phyloP scores from a whole-genome alignment of 2,797 vertebrate genomes.

The Diceros bicornis region DNA sequence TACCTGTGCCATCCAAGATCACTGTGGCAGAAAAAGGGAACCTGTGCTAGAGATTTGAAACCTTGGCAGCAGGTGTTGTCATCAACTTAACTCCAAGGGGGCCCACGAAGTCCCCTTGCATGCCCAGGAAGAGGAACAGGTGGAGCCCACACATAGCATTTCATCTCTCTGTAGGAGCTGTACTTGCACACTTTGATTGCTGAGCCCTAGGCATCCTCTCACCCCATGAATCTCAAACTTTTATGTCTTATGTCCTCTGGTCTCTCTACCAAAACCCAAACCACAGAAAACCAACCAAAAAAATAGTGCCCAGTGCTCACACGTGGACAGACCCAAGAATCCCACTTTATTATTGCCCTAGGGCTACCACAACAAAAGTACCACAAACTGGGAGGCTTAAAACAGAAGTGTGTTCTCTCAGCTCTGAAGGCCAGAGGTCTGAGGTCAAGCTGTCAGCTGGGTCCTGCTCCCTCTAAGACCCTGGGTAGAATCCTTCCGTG shows the following conservation, averaged over 20 bases:
- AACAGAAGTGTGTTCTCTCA: neutral
- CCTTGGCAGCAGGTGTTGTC: too few species aligned
- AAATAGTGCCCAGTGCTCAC: neutral
- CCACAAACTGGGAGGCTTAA: neutral
- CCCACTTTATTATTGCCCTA: accelerated
- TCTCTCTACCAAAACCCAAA: neutral
- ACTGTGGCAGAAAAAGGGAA: neutral
- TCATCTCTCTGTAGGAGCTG: neutral
- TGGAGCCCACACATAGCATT: neutral
- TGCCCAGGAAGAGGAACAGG: neutral
- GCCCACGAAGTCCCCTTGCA: neutral
- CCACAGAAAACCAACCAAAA: neutral
- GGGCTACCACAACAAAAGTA: neutral
- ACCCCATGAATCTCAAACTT: neutral
- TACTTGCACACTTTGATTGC: neutral
- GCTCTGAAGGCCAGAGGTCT: neutral
- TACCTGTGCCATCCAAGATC: neutral
- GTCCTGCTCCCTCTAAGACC: neutral
- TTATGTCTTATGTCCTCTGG: neutral
- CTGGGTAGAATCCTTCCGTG: too few species aligned
- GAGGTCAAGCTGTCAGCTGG: neutral
- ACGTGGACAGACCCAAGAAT: neutral
- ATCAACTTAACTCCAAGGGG: neutral
- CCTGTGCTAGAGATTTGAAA: neutral
- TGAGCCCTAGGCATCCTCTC: neutral